Evolutionary conservation across 1,140 invertebrate genomes (phyloP), one percentile per base, ranked within the genome.

Genomic region (Scylla paramamosain): DNA sequence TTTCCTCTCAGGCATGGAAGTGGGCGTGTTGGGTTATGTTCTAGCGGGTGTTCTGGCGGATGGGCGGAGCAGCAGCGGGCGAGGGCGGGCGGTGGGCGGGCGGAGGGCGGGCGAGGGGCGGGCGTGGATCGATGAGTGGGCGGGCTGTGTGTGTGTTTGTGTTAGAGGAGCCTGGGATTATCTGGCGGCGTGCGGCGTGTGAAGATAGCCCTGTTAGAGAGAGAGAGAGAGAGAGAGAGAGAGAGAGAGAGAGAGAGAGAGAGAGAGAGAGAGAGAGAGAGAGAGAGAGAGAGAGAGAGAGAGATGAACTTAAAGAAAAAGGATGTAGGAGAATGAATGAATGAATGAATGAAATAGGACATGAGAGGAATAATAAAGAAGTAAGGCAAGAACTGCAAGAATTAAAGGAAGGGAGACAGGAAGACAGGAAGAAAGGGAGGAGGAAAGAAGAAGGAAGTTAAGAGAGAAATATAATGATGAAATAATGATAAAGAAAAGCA

Each of bases 231-330:
- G 52, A 59, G 52, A 59, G 67, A 77, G 67, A 77, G 67, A 77
- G 86, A 88, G 86, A 88, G 86, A 88, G 86, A 88, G 86, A 88
- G 86, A 88, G 86, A 88, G 28, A 88, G 86, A 88, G 86, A 88
- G 86, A 88, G 86, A 88, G 86, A 88, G 86, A 88, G 86, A 88
- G 86, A 31, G 28, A 25, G 20, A 31, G 10, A 12, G 20, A 31
- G 28, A 31, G 84, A 87, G 39, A 31, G 84, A 87, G 39, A 87
- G 84, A 87, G 29, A 87, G 39, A 45, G 39, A n/a, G 39, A n/a
- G 10, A 12, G 14, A 7, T 45, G 31, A 29, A 87, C 14, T 45
- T 12, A 16, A 86, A 25, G 28, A 83, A 83, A 29, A 39, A 39
- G 6, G 6, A 39, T 39, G 39, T 39, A 39, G 39, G 39, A 39